Conservation (phyloP, 2,888 invertebrate genomes). For the Glyphotaelius pellucidus region DNA sequence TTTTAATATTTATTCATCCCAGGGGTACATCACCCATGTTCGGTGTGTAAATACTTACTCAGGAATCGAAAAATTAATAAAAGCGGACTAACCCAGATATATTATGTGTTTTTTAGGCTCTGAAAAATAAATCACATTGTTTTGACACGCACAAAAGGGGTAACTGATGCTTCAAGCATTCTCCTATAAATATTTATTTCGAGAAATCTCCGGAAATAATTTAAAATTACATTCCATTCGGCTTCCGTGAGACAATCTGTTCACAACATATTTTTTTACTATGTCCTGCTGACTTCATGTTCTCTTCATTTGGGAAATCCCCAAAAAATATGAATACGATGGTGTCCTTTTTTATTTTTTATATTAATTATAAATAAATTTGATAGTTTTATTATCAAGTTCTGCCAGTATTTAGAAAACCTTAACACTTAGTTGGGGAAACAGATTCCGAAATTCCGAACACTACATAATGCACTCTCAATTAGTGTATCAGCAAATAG, state of each 20-base stretch:
- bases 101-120: not conserved
- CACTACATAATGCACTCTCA: no score
- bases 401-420: no score
- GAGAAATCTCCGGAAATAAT: not conserved
- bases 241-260: not conserved
- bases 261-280: no score
- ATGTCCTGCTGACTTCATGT: no score
- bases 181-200: not conserved
- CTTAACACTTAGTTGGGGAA: no score
- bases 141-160: not conserved
- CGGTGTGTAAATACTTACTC: constrained; percentile 44
- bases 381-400: no score
- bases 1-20: constrained; percentile 66
- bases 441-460: no score
- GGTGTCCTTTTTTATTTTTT: no score
- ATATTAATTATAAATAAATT: no score
- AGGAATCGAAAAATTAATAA: constrained; percentile 47
- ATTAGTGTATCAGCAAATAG: no score
- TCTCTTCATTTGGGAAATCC: no score
- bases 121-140: constrained; percentile 27
- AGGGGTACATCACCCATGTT: constrained; percentile 57
- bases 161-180: not conserved
- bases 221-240: not conserved
- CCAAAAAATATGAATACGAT: no score
- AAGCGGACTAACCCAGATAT: not conserved